Evolutionary conservation across 2,888 invertebrate genomes (phyloP).

Genomic region (Leuctra nigra): DNA sequence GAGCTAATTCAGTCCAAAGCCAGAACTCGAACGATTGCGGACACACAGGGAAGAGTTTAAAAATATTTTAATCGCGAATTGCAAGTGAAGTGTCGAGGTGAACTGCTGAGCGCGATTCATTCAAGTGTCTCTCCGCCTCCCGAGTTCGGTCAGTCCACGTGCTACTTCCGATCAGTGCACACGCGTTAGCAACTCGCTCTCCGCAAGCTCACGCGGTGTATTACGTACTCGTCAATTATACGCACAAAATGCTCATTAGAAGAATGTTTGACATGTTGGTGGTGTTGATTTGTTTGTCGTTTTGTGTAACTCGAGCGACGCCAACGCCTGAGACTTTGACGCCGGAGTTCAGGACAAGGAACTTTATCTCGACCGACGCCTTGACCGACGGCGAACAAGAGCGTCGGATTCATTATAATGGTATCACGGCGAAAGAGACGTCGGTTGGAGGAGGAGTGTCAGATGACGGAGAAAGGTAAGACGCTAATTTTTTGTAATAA

Average conservation of each 20-base stretch:
- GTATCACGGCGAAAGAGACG: slow-evolving; percentile 61
- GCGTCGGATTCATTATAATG: slow-evolving; percentile 54
- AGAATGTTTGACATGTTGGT: slow-evolving; percentile 4
- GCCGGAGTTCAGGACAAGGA: slow-evolving; percentile 31
- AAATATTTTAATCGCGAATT: background rate
- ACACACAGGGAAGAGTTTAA: background rate
- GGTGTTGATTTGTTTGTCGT: slow-evolving; percentile 19
- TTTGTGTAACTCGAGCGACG: slow-evolving; percentile 16
- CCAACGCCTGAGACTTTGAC: slow-evolving; percentile 2
- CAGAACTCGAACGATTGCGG: background rate
- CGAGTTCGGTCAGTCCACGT: background rate
- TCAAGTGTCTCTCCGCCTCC: background rate
- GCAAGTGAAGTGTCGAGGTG: no score
- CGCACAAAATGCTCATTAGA: background rate
- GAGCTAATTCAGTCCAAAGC: slow-evolving; percentile 10
- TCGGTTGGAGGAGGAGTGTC: slow-evolving; percentile 38
- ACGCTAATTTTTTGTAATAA: no score
- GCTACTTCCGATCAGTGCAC: background rate
- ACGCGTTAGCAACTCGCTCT: background rate
- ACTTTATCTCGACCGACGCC: slow-evolving; percentile 59
- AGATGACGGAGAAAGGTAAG: slow-evolving; percentile 47
- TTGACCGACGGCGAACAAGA: slow-evolving; percentile 66
- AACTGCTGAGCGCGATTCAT: background rate
- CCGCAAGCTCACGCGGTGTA: background rate
- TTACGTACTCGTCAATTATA: background rate